Evolutionary conservation across 2,888 invertebrate species (phyloP), one percentile per base, ranked within the genome.

Genomic region (Plebejus melissa): DNA sequence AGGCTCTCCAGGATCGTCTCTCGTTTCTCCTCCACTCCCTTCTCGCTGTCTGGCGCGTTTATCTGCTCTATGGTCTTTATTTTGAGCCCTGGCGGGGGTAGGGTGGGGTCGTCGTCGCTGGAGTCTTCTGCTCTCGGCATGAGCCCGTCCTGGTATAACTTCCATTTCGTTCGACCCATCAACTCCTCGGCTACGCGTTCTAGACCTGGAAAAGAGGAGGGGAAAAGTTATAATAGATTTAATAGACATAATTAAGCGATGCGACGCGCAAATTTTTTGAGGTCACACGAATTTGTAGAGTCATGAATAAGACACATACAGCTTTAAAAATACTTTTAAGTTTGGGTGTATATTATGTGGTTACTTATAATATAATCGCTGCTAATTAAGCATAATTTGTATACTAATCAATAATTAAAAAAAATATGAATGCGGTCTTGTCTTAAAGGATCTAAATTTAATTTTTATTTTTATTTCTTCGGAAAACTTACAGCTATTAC

Each of bases 91-190:
- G 91, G 91, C 69, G 90, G 93, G 80, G 90, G 93, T 86, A 89
- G 91, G 86, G 89, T 90, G 83, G 91, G 89, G 81, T 90, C 90
- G 81, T 89, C 90, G 87, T 90, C 91, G 90, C 90, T 92, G 81
- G 90, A 90, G 81, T 84, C 90, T 80, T 92, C 93, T 84, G 81
- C 86, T 81, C 89, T 90, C 85, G 91, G 91, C 84, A 93, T 87
- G 90, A 94, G 90, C 83, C 94, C 94, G 95, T 97, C 97, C 96
- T 97, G 97, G 94, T 97, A 97, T 94, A 97, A 96, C 96, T 97
- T 97, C 97, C 98, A 98, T 97, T 96, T 97, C 96, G 97, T 96
- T 95, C 97, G 97, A 95, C 97, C 98, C 98, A 98, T 97, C 96
- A 97, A 97, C 97, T 97, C 97, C 95, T 98, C 97, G 95, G 97